Base-by-base conservation (phyloP, 2,113 vertebrate species). In the Tragelaphus imberbis region DNA sequence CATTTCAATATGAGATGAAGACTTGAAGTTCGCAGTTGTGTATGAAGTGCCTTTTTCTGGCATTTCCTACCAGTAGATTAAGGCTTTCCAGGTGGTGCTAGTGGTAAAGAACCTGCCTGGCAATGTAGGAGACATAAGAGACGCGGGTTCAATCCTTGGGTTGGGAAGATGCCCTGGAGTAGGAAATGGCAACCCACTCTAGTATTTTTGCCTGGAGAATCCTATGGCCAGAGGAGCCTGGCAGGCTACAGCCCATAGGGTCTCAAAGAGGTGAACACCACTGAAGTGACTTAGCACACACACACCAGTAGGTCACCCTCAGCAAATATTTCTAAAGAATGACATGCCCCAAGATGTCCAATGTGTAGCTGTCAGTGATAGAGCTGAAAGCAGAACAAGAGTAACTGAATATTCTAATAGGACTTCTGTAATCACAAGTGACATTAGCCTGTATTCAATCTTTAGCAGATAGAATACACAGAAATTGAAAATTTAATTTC, bases 401-500 rank as follows among this genome's bases (percentile, higher is more conserved):
- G 25, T 71, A 92, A 58, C 2, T 10, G 12, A 81, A 23, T 90
- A 49, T 17, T 59, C 2, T 55, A 88, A 56, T 27, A 68, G 1
- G 19, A 21, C 53, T 85, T 91, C 51, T 71, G 3, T 61, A 85
- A n/a, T 65, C 21, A 88, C 40, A 91, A 63, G 3, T 11, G 6
- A 77, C 33, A 55, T 28, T 86, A 21, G 2, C 15, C 4, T 77
- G 40, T 30, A 53, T 56, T 89, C 2, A 36, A 94, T 47, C 63
- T 87, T 75, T 44, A 71, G 51, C 19, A 91, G 33, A 15, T 56
- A 96, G 44, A 92, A 95, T 4, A 90, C 33, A 95, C 13, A 89
- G 19, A 96, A 94, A 80, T 49, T 71, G 21, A 91, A 84, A 47
- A 53, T 90, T 96, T 94, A 75, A 80, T 93, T 91, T 82, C 77